Percentiles rank a stretch among this genome's conserved stretches.
Conservation (phyloP, 2,797 vertebrate genomes). For the Picus viridis region DNA sequence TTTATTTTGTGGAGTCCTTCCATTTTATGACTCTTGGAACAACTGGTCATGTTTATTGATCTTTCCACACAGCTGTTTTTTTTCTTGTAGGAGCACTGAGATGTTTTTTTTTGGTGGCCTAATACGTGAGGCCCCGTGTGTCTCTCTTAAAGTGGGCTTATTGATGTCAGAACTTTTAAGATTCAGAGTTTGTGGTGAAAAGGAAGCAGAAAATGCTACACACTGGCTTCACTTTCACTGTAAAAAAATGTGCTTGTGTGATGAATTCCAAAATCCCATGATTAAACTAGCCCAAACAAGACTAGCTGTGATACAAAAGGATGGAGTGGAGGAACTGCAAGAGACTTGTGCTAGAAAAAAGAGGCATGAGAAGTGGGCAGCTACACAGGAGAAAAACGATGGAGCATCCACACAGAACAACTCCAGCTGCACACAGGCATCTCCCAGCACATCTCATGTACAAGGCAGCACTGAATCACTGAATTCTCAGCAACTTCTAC, state of each 20-base stretch:
- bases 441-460: neutral
- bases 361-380: neutral
- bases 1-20: slow-evolving; percentile 8
- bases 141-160: neutral
- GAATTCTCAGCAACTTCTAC: neutral
- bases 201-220: slow-evolving; percentile 22
- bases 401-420: neutral
- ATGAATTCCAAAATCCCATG: neutral
- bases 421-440: rapidly evolving
- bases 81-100: neutral
- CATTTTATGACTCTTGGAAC: slow-evolving; percentile 39
- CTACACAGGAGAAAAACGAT: neutral
- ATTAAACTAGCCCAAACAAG: neutral
- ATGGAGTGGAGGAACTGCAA: neutral
- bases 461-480: neutral
- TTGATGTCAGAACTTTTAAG: neutral
- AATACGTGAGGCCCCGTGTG: neutral
- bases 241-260: slow-evolving; percentile 31
- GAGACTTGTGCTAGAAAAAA: neutral
- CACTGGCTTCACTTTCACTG: neutral
- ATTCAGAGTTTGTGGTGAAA: slow-evolving; percentile 21
- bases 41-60: slow-evolving; percentile 57
- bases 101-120: neutral
- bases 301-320: neutral
- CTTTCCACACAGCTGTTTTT: slow-evolving; percentile 54